phyloP scores from a whole-genome alignment of 2,113 vertebrate species.

The Austrofundulus limnaeus region DNA sequence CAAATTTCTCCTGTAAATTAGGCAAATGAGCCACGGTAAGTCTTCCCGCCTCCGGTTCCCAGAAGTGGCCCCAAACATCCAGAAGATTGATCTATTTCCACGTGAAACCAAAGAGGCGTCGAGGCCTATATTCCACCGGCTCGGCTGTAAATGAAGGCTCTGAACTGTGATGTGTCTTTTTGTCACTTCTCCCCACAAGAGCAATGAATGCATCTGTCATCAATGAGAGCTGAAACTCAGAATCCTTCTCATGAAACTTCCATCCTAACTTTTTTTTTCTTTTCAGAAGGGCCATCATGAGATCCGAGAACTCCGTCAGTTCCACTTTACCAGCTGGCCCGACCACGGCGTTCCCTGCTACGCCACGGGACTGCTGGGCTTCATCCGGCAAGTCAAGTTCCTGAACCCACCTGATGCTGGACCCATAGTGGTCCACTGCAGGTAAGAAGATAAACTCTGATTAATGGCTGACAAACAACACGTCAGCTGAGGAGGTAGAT shows the following conservation, averaged over 20 bases:
- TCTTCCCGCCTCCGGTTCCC: conserved; percentile 53
- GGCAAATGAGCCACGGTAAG: conserved; percentile 54
- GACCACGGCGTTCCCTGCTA: conserved; percentile 97
- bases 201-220: conserved; percentile 26
- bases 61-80: conserved; percentile 48
- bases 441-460: conserved; percentile 31
- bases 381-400: conserved; percentile 96
- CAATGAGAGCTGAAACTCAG: conserved; percentile 3
- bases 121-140: conserved; percentile 14
- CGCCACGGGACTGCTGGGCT: conserved; percentile 92
- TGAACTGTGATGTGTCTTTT: conserved; percentile 41
- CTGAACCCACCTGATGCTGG: conserved; percentile 93
- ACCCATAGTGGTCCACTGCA: conserved; percentile 89
- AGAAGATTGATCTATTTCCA: conserved; percentile 52
- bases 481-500: too few relatives aligned
- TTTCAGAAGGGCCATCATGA: conserved; percentile 97
- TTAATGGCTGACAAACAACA: not conserved
- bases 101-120: conserved; percentile 36
- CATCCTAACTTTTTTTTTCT: conserved; percentile 23
- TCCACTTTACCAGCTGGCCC: conserved; percentile 98
- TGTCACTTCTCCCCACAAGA: conserved; percentile 41
- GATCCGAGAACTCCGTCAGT: conserved; percentile 95
- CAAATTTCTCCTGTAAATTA: conserved; percentile 59
- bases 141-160: conserved; percentile 43
- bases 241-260: not conserved